A percentile compares a stretch with the other conserved stretches of the same genome.
These are phyloP conservation scores for Allolobophora icterica DNA, from an alignment of 2,888 invertebrate species.

Conservation along the genomic window DNA sequence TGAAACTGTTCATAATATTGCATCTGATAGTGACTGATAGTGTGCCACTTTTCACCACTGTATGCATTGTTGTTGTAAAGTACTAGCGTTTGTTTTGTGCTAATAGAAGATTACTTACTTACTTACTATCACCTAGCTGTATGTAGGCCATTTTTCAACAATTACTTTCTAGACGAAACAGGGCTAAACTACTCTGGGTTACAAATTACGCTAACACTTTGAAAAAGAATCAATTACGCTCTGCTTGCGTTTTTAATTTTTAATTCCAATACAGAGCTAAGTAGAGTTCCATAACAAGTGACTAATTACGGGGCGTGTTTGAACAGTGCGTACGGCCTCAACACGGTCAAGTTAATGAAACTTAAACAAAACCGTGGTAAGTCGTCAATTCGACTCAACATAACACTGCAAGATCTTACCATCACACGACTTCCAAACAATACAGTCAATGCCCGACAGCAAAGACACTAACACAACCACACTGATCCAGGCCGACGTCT, in stretches of 20 bases:
- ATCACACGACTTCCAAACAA: conserved; percentile 12
- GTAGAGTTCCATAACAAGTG: background rate
- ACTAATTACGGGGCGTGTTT: background rate
- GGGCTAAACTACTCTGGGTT: too few relatives aligned
- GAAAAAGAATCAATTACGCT: too few relatives aligned
- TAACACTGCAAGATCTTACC: background rate
- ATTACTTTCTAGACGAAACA: background rate
- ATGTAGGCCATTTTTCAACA: background rate
- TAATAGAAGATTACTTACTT: too few relatives aligned
- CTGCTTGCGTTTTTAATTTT: too few relatives aligned
- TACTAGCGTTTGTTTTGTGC: too few relatives aligned
- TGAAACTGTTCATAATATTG: too few relatives aligned
- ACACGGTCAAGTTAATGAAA: background rate
- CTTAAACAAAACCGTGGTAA: background rate
- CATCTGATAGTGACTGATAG: too few relatives aligned
- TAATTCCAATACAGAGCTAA: too few relatives aligned
- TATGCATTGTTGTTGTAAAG: too few relatives aligned
- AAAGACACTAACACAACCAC: background rate
- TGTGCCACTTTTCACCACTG: too few relatives aligned
- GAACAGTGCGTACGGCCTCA: background rate
- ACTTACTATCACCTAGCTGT: too few relatives aligned
- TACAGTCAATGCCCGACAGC: background rate
- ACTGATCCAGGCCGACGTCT: background rate
- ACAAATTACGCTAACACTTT: too few relatives aligned
- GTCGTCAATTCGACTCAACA: background rate